Conservation (phyloP, 2,888 invertebrate genomes). For the Deilephila porcellus region DNA sequence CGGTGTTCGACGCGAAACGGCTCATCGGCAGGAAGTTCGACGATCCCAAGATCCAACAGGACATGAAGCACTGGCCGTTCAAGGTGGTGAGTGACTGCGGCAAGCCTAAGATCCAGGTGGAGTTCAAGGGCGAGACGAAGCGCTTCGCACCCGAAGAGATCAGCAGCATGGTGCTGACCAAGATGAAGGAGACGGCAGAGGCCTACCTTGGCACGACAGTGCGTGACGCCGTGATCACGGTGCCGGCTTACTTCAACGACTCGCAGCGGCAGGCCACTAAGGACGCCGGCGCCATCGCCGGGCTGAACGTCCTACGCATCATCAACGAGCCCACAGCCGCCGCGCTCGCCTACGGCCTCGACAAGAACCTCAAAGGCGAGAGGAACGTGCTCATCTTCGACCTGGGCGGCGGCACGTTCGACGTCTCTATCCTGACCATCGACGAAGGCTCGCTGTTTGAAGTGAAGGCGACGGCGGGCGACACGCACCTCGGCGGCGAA, state of each 20-base stretch:
- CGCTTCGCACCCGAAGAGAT: slow-evolving; percentile 88
- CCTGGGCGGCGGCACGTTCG: slow-evolving; percentile 94
- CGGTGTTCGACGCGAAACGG: slow-evolving; percentile 90
- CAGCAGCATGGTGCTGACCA: slow-evolving; percentile 91
- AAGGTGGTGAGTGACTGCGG: slow-evolving; percentile 87
- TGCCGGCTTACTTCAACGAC: slow-evolving; percentile 92
- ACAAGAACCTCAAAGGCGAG: slow-evolving; percentile 90
- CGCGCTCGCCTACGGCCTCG: slow-evolving; percentile 92
- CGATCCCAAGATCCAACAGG: slow-evolving; percentile 89
- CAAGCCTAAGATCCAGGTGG: slow-evolving; percentile 88
- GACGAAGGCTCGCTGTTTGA: slow-evolving; percentile 93
- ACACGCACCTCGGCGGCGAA: slow-evolving; percentile 91
- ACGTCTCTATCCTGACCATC: slow-evolving; percentile 95
- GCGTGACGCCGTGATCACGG: slow-evolving; percentile 90
- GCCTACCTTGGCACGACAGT: slow-evolving; percentile 88
- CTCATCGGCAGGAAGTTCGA: slow-evolving; percentile 91
- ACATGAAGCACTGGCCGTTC: slow-evolving; percentile 95
- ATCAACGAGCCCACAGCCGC: slow-evolving; percentile 96
- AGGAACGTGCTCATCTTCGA: slow-evolving; percentile 90
- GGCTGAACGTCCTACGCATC: slow-evolving; percentile 94
- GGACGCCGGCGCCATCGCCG: slow-evolving; percentile 94
- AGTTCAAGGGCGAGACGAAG: slow-evolving; percentile 87
- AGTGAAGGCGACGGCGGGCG: slow-evolving; percentile 91
- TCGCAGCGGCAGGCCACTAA: slow-evolving; percentile 92
- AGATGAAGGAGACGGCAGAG: slow-evolving; percentile 92